Evolutionary conservation across 2,113 vertebrate species (phyloP).

Genomic region (Pithys albifrons): DNA sequence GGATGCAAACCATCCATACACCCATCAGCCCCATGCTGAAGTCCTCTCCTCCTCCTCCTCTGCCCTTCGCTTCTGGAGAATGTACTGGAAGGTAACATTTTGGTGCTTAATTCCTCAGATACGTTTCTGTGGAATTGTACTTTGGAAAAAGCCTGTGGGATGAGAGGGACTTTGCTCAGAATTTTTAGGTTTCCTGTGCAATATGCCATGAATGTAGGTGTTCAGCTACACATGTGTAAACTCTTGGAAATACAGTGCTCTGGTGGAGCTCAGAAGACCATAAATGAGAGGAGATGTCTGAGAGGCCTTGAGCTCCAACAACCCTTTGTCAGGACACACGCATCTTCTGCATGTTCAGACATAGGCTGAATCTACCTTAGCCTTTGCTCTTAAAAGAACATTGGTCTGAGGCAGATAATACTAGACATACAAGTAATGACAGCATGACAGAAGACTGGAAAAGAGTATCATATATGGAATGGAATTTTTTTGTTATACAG

Average conservation of each 20-base stretch:
- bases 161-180: neutral
- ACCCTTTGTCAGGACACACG: neutral
- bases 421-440: neutral
- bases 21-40: neutral
- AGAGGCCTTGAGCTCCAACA: neutral
- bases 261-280: neutral
- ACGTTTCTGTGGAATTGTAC: neutral
- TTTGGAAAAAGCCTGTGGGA: neutral
- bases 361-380: neutral
- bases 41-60: neutral
- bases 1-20: neutral
- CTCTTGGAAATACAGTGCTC: neutral
- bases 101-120: neutral
- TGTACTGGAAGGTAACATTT: fast-evolving
- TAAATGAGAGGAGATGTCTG: neutral
- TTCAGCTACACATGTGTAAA: neutral
- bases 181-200: neutral
- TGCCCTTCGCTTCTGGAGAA: neutral
- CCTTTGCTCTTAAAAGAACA: neutral
- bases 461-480: neutral
- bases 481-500: neutral
- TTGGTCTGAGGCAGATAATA: neutral
- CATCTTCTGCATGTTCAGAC: neutral
- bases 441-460: neutral
- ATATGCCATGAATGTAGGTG: neutral